These are phyloP conservation scores for Lasioglossum zephyrum DNA, from an alignment of 2,888 invertebrate species.

Conservation along the genomic window DNA sequence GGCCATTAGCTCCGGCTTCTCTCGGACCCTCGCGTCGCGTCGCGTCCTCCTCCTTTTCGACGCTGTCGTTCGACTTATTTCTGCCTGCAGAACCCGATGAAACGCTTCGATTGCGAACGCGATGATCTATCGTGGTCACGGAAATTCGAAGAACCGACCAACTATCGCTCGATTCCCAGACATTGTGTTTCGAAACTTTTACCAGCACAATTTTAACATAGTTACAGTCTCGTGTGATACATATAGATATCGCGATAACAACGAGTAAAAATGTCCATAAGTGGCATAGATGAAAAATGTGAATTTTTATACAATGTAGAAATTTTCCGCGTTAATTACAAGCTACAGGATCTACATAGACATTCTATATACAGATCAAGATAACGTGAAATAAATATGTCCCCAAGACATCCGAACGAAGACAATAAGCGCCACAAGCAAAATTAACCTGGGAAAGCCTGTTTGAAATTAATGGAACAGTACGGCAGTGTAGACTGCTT, in stretches of 20 bases:
- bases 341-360: background rate
- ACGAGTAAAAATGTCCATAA: background rate
- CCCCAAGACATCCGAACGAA: background rate
- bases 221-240: no score
- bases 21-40: slow-evolving; percentile 25
- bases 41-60: slow-evolving; percentile 56
- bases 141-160: background rate
- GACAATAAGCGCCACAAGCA: background rate
- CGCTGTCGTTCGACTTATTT: slow-evolving; percentile 45
- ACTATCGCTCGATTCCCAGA: background rate
- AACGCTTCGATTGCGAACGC: slow-evolving; percentile 15
- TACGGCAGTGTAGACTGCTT: background rate
- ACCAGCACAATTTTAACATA: background rate
- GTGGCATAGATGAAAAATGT: background rate
- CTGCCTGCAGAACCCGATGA: slow-evolving; percentile 28
- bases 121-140: background rate
- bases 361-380: background rate
- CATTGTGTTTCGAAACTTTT: background rate
- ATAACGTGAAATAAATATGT: background rate
- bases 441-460: background rate
- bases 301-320: background rate
- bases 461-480: background rate
- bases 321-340: background rate
- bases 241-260: background rate
- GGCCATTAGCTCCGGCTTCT: slow-evolving; percentile 56